Base-by-base conservation (phyloP, 2,113 vertebrate species). In the Myxocyprinus asiaticus region DNA sequence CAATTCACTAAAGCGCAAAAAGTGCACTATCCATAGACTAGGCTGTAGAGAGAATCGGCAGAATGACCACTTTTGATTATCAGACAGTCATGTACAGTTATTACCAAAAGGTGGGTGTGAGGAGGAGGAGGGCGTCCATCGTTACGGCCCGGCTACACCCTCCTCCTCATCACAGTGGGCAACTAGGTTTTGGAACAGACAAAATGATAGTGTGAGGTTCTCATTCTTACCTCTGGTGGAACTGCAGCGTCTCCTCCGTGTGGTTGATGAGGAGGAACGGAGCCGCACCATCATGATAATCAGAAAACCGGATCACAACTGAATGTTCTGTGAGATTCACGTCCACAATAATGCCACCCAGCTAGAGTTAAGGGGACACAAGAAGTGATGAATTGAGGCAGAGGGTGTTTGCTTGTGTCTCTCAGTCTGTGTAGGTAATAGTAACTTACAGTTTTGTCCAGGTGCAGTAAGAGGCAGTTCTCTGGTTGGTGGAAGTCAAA, bases 221-320 rank as follows among this genome's bases (percentile, higher is more conserved):
- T 68, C 14, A 7, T 12, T 2, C 63, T 70, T 63, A 74, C 78
- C 84, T 77, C 92, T 99, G 97, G 51, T 92, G 89, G 77, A 96
- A 97, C 51, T 95, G 90, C 85, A 99, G 86, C 4, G 85, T 87
- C 64, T 95, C 91, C 64, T 89, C 88, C 6, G 96, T 98, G 85
- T 98, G 95, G 86, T 99, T 99, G 91, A 99, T 96, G 87, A 99
- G 90, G 51, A 99, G 93, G 88, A 99, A 99, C 0, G 98, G 94
- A 74, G 97, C 97, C 3, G 98, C 94, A 0, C 97, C 98, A 9
- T 95, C 94, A 67, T 97, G 95, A 88, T 99, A 99, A 87, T 99
- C 91, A 70, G 94, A 96, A 91, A 99, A 99, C 7, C 90, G 94
- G 89, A 99, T 93, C 58, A 95, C 92, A 44, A 93, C 93, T 2